These are phyloP conservation scores for Notospermus geniculatus DNA, from an alignment of 1,140 invertebrate species.

Conservation along the genomic window DNA sequence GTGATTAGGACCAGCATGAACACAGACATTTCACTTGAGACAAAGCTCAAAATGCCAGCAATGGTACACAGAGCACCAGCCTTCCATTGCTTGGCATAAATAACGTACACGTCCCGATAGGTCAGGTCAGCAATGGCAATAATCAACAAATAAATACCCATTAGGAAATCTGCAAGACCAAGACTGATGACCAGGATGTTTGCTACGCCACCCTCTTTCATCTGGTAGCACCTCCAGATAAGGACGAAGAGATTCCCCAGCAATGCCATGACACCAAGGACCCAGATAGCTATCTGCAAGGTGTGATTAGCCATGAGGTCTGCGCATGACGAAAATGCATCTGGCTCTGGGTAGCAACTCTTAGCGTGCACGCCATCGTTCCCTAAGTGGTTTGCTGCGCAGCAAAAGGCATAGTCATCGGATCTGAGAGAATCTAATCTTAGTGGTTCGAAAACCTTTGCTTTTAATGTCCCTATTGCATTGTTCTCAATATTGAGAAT, in stretches of 20 bases:
- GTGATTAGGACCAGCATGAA: no score
- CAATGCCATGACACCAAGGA: constrained; percentile 8
- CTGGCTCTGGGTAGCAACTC: not conserved
- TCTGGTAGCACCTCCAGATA: constrained; percentile 1
- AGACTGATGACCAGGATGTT: not conserved
- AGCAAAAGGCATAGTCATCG: constrained; percentile 8
- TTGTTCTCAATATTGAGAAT: not conserved
- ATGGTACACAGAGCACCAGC: not conserved
- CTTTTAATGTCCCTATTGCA: not conserved
- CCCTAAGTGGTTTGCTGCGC: not conserved
- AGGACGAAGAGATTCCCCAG: constrained; percentile 6
- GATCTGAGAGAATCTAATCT: not conserved
- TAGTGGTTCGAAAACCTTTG: no score
- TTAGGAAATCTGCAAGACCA: not conserved
- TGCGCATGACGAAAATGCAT: constrained; percentile 4
- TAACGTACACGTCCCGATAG: not conserved
- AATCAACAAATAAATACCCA: not conserved
- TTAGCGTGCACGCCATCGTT: not conserved
- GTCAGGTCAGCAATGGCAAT: not conserved
- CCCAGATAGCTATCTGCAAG: constrained; percentile 3
- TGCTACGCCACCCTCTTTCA: not conserved
- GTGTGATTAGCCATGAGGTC: not conserved
- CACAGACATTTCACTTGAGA: no score
- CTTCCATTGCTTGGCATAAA: not conserved
- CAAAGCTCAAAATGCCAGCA: not conserved